Evolutionary conservation across 2,888 invertebrate genomes (phyloP).

Genomic region (Macropis europaea): DNA sequence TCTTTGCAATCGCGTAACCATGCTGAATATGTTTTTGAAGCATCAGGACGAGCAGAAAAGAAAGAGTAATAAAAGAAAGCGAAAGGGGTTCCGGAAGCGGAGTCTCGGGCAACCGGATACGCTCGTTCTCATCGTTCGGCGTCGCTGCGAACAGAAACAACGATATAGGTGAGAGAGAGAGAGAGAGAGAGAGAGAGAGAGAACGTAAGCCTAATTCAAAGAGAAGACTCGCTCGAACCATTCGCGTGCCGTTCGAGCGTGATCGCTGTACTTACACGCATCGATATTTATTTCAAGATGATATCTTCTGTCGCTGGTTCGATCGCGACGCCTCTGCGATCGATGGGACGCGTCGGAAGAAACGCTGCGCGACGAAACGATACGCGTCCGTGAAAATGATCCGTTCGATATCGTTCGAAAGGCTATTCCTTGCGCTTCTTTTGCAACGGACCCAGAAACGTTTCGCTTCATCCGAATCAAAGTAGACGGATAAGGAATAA

Average conservation of each 20-base stretch:
- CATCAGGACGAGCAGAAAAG: conserved; percentile 13
- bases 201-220: conserved; percentile 67
- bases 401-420: background rate
- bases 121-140: conserved; percentile 39
- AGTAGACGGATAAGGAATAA: too few relatives aligned
- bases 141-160: conserved; percentile 10
- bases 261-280: conserved; percentile 40
- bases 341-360: background rate
- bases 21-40: conserved; percentile 22
- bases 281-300: conserved; percentile 20
- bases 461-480: too few relatives aligned
- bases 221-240: conserved; percentile 67
- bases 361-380: conserved; percentile 13
- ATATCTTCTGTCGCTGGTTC: background rate
- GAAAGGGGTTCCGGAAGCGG: conserved; percentile 6
- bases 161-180: conserved; percentile 18
- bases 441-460: too few relatives aligned
- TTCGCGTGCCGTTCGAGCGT: conserved; percentile 32
- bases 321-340: background rate
- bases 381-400: background rate
- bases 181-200: conserved; percentile 44
- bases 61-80: conserved; percentile 6
- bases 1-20: conserved; percentile 1
- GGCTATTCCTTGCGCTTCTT: too few relatives aligned
- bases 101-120: conserved; percentile 27